Evolutionary conservation across 2,113 vertebrate species (phyloP), one percentile per base, ranked within the genome.

Genomic region (Tinamus guttatus): DNA sequence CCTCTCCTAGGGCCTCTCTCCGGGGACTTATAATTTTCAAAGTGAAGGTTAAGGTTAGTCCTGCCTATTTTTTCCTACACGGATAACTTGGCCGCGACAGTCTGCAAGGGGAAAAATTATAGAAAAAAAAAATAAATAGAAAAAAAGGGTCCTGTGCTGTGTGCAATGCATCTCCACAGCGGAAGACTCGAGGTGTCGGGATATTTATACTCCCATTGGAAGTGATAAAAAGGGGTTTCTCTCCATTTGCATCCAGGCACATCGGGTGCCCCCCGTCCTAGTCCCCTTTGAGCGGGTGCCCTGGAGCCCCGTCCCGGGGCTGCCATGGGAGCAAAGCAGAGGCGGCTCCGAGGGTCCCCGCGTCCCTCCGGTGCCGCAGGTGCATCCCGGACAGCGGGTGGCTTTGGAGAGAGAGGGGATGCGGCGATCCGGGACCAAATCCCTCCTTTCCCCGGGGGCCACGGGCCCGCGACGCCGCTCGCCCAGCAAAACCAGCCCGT

Each of bases 241-340:
- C 77, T 85, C 54, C 87, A 79, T 95, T 88, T 89, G 92, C 94
- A 95, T 95, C 94, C 96, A 80, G 1, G 93, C 86, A 91, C 8
- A 91, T 97, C 82, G 71, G 94, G 80, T 54, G 67, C 91, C 86
- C 96, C 95, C 95, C 96, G 92, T 96, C 97, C 96, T 96, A 97
- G 96, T 94, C 91, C 74, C 95, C 95, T 97, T 97, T 97, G 96
- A 97, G 96, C 94, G 91, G 94, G 96, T 96, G 95, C 49, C 49
- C 49, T 11, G 49, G 49, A 49, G 49, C 49, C 49, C 49, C 49
- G 24, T 49, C 49, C 49, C 21, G 49, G 49, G 49, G 49, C 49
- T 22, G 49, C 49, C 10, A 22, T 12, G 49, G 49, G 49, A 49
- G 49, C 49, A 22, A 24, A 22, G 49, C 49, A 49, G 49, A 49